Conservation (phyloP, 2,113 vertebrate genomes). For the Petrocephalus microphthalmus region DNA sequence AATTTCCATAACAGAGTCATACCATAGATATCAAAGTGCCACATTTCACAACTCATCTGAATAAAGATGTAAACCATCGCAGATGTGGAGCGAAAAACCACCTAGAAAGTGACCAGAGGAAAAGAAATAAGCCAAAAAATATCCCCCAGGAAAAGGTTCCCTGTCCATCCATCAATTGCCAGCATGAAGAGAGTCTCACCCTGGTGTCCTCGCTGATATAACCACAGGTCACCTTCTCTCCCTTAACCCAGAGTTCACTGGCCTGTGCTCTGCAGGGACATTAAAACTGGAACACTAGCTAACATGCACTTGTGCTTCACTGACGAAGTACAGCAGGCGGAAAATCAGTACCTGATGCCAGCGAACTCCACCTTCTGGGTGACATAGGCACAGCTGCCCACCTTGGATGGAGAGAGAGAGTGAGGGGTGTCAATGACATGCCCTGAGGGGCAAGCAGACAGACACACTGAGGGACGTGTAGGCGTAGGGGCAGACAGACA, state of each 20-base stretch:
- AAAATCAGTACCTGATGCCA: constrained; percentile 77
- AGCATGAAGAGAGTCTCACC: constrained; percentile 57
- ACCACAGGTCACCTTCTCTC: constrained; percentile 96
- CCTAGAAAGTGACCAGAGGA: constrained; percentile 58
- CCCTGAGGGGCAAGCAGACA: neutral
- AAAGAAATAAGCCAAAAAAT: neutral
- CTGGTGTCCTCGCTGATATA: constrained; percentile 94
- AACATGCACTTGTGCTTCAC: neutral
- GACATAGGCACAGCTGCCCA: constrained; percentile 90
- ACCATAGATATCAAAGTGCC: constrained; percentile 99
- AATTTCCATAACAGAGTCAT: constrained; percentile 14
- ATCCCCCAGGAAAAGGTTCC: neutral
- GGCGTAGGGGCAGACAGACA: neutral
- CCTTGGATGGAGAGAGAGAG: constrained; percentile 57
- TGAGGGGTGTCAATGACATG: neutral
- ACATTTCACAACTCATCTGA: constrained; percentile 99
- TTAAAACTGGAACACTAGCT: neutral
- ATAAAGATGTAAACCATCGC: constrained; percentile 99
- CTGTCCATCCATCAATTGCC: neutral
- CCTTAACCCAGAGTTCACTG: constrained; percentile 95
- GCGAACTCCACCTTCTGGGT: constrained; percentile 98
- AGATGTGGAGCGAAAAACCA: constrained; percentile 94
- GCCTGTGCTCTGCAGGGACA: constrained; percentile 78
- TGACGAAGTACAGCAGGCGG: neutral
- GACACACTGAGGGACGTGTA: neutral